A percentile compares a stretch with the other conserved stretches of the same genome.
Evolutionary conservation across 2,797 vertebrate genomes (phyloP).

Genomic region (Dallia pectoralis): DNA sequence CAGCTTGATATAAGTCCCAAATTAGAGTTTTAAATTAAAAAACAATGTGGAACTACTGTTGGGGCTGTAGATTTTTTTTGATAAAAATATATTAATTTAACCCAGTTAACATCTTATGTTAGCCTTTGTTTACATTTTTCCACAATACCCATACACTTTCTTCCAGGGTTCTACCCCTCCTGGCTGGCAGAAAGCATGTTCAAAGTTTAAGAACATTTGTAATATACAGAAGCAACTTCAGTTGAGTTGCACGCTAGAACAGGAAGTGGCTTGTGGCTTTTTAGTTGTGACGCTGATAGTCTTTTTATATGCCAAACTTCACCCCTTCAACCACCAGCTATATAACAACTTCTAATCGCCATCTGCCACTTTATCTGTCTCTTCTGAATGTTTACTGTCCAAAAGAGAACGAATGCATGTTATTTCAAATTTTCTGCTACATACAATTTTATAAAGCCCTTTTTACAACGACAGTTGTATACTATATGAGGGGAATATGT

Average conservation of each 20-base stretch:
- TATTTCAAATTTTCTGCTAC: neutral
- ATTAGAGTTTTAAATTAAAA: too few relatives aligned
- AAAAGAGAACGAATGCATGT: neutral
- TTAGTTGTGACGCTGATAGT: neutral
- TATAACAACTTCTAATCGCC: neutral
- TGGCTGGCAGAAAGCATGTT: neutral
- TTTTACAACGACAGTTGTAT: too few relatives aligned
- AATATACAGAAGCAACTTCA: neutral
- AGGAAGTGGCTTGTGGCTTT: slow-evolving; percentile 22
- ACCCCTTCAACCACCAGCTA: neutral
- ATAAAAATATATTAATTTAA: too few relatives aligned
- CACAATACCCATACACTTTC: too few relatives aligned
- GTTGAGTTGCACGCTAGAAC: neutral
- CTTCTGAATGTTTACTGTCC: neutral
- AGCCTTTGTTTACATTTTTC: too few relatives aligned
- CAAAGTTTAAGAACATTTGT: neutral
- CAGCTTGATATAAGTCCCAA: too few relatives aligned
- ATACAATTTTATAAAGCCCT: too few relatives aligned
- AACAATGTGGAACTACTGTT: too few relatives aligned
- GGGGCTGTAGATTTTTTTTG: too few relatives aligned
- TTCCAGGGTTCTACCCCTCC: neutral
- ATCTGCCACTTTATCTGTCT: neutral
- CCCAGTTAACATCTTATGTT: too few relatives aligned
- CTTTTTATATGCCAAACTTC: neutral
- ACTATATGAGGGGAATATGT: too few relatives aligned